Evolutionary conservation across 2,888 invertebrate species (phyloP).

Genomic region (Leistus spinibarbis): DNA sequence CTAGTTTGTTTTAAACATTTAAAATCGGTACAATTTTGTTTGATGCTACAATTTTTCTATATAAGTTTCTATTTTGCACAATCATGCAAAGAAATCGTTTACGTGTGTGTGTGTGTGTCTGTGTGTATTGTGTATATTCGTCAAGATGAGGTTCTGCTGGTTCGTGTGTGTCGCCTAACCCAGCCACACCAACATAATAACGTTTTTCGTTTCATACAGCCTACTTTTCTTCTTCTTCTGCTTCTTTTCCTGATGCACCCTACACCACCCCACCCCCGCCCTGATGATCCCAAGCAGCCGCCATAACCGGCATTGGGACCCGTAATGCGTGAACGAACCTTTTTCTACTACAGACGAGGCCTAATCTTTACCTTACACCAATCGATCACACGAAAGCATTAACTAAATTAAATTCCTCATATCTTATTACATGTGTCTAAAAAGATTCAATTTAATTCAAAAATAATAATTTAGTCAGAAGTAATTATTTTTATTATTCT

Average conservation of each 20-base stretch:
- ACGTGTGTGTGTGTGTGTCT: neutral
- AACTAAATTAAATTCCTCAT: no score
- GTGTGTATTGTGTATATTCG: constrained; percentile 24
- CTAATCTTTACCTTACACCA: neutral
- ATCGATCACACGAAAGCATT: no score
- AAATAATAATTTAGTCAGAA: no score
- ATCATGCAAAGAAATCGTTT: no score
- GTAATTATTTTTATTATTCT: no score
- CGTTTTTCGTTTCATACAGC: constrained; percentile 30
- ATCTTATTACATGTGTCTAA: no score
- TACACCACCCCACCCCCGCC: neutral
- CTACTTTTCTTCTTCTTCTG: neutral
- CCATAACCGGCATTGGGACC: neutral
- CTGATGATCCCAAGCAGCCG: neutral
- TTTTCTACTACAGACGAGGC: neutral
- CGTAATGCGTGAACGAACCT: neutral
- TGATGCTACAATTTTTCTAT: no score
- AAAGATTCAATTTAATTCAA: no score
- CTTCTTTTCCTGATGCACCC: no score
- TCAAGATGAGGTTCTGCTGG: constrained; percentile 24
- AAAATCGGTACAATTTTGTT: no score
- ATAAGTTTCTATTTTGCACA: no score
- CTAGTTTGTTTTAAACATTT: no score
- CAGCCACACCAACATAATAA: constrained; percentile 25
- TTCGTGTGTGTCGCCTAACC: neutral